Base-by-base conservation (phyloP, 2,888 invertebrate genomes). In the Caenorhabditis panamensis region DNA sequence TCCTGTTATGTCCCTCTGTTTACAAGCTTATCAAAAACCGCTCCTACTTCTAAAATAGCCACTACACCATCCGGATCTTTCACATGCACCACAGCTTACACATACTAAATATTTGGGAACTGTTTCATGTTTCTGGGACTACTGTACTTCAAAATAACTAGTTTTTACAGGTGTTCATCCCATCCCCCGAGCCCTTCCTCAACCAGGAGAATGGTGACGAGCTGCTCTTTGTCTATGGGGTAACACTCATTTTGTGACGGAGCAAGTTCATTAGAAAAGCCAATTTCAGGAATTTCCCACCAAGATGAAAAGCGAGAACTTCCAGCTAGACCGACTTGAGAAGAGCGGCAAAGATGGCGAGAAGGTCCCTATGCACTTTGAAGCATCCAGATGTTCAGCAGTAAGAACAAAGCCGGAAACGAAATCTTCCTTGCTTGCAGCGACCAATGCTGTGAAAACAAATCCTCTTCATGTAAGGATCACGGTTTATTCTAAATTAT, bases 181-280 rank as follows among this genome's bases (percentile, higher is more conserved):
- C 96, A 90, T 96, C 97, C 24, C 97, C 98, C 0, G 97, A 97
- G 91, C 94, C 94, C 9, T 69, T 89, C 31, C 49, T 86, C 13
- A 76, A 84, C 44, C 76, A 72, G 31, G 75, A 84, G 18, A 82
- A 76, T 26, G 83, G 84, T 20, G 71, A 80, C 22, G 86, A 87
- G 22, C 22, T 64, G 16, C 66, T 64, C 31, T 90, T 85, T 69
- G 47, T 18, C 1, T 90, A 89, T 76, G 73, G 37, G 47, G 79
- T 79, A 28, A 20, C 22, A 11, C 1, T 5, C 53, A 44, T 4
- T 31, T 31, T 6, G n/a, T n/a, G n/a, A n/a, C n/a, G n/a, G n/a
- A n/a, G n/a, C n/a, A 31, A 31, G 31, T 26, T 26, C 6, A 51
- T 51, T 18, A 49, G 11, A 28, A 58, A 58, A 28, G n/a, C n/a